A percentile compares a stretch with the other conserved stretches of the same genome.
Evolutionary conservation across 2,797 vertebrate species (phyloP).

Genomic region (Falco biarmicus): DNA sequence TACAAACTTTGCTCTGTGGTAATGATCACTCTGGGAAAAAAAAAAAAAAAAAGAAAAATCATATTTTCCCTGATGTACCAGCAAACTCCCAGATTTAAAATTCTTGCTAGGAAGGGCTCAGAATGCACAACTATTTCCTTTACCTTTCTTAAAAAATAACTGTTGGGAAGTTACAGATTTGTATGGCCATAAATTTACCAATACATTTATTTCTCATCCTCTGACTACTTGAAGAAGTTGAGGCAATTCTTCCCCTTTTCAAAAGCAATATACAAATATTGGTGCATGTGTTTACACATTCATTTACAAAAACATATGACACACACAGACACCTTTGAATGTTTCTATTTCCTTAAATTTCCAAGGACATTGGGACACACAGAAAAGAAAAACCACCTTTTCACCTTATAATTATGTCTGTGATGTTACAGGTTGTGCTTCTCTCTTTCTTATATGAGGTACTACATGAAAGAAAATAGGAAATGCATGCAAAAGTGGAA

Average conservation of each 20-base stretch:
- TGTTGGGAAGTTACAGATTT: background rate
- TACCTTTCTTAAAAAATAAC: background rate
- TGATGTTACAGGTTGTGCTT: background rate
- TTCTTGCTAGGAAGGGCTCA: background rate
- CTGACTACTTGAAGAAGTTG: background rate
- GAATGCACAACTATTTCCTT: background rate
- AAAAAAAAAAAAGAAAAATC: background rate
- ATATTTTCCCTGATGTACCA: background rate
- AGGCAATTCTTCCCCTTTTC: background rate
- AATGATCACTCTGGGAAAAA: background rate
- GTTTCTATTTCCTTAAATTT: background rate
- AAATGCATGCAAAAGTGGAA: background rate
- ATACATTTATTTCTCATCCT: background rate
- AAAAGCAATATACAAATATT: background rate
- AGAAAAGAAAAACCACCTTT: background rate
- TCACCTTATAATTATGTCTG: background rate
- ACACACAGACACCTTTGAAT: background rate
- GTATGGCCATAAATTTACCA: background rate
- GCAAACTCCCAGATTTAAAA: background rate
- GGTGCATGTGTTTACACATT: background rate
- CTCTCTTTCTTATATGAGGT: background rate
- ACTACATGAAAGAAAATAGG: background rate
- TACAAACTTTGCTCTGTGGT: background rate
- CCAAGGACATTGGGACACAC: background rate
- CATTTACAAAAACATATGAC: background rate